phyloP scores from a whole-genome alignment of 1,140 invertebrate genomes.

The Drosophila takahashii region DNA sequence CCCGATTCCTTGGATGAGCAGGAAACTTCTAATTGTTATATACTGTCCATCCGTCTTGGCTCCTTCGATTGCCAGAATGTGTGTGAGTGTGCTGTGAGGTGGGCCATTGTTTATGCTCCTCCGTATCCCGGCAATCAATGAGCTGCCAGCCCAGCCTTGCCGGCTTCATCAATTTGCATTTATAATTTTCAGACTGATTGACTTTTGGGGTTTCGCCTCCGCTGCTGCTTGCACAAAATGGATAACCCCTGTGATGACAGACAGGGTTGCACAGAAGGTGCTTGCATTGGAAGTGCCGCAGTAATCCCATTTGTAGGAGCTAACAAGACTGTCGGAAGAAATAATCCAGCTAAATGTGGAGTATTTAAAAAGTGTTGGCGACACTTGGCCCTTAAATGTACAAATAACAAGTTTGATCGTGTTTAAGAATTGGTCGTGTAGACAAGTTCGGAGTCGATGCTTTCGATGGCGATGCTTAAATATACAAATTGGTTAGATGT shows the following conservation, averaged over 20 bases:
- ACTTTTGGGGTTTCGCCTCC: conserved; percentile 5
- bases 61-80: not conserved
- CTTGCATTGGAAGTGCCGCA: not conserved
- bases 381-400: no score
- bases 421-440: no score
- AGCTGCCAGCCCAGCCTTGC: conserved; percentile 14
- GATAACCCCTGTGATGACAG: conserved; percentile 7
- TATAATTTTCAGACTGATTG: conserved; percentile 65
- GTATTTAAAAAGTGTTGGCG: no score
- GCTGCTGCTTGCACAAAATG: conserved; percentile 5
- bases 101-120: conserved; percentile 45
- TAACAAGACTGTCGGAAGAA: not conserved
- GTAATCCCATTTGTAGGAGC: not conserved
- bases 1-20: conserved; percentile 27
- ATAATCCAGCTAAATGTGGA: not conserved
- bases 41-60: conserved; percentile 27
- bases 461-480: no score
- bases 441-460: no score
- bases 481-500: no score
- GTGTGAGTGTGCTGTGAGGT: conserved; percentile 8
- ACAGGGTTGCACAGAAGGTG: not conserved
- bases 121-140: conserved; percentile 48
- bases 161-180: conserved; percentile 66
- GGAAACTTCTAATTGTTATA: conserved; percentile 77
- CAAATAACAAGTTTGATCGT: no score